Conservation (phyloP, 2,797 vertebrate species). For the Psittacula echo region DNA sequence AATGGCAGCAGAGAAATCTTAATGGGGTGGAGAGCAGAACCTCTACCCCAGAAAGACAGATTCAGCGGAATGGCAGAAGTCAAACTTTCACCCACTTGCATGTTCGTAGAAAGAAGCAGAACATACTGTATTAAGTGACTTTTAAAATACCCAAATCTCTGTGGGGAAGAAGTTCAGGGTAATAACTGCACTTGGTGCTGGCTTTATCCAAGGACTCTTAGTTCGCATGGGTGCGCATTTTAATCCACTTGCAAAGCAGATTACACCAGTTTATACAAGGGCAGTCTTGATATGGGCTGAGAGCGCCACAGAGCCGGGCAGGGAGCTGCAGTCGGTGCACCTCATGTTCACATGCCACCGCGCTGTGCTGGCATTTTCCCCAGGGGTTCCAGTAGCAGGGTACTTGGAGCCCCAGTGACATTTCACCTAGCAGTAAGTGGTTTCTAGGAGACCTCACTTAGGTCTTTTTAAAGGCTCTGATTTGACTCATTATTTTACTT, state of each 20-base stretch:
- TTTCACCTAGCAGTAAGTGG: neutral
- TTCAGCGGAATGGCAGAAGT: neutral
- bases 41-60: neutral
- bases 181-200: neutral
- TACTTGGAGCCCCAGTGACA: neutral
- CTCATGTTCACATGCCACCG: rapidly evolving
- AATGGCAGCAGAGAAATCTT: neutral
- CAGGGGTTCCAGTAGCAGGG: neutral
- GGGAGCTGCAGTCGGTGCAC: neutral
- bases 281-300: neutral
- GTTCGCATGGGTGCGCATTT: neutral
- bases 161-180: neutral
- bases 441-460: neutral
- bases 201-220: neutral
- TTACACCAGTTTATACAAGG: neutral
- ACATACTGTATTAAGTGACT: rapidly evolving
- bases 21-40: neutral
- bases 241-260: neutral
- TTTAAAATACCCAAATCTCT: neutral
- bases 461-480: neutral
- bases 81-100: neutral
- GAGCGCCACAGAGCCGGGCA: neutral
- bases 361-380: neutral
- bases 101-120: neutral
- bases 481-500: neutral